Percentiles rank a stretch among this genome's conserved stretches.
These are phyloP conservation scores for Diadegma fenestrale DNA, from an alignment of 2,888 invertebrate species.

Conservation along the genomic window DNA sequence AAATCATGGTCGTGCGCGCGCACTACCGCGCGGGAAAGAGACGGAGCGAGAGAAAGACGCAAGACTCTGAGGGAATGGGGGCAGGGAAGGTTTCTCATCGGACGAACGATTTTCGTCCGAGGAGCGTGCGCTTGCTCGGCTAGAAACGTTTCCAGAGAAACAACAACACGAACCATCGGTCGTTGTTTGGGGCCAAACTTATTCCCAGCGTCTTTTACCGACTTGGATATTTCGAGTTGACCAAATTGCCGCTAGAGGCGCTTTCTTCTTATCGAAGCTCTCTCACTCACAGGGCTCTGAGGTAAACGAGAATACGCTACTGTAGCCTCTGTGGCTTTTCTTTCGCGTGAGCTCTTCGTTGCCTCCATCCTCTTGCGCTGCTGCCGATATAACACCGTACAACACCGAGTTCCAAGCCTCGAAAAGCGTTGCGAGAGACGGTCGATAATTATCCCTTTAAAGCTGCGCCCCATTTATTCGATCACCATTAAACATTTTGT, in stretches of 20 bases:
- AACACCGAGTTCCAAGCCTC: slow-evolving; percentile 35
- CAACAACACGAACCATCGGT: slow-evolving; percentile 18
- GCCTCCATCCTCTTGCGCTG: slow-evolving; percentile 51
- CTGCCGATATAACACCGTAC: slow-evolving; percentile 51
- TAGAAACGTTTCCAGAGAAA: slow-evolving; percentile 51
- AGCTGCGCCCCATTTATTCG: slow-evolving; percentile 18
- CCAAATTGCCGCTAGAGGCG: slow-evolving; percentile 45
- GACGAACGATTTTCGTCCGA: slow-evolving; percentile 32
- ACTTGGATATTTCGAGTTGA: slow-evolving; percentile 53
- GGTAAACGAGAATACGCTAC: slow-evolving; percentile 40
- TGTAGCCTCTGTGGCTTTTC: slow-evolving; percentile 23
- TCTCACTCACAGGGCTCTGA: slow-evolving; percentile 25
- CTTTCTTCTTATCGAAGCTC: slow-evolving; percentile 41
- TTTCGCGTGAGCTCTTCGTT: slow-evolving; percentile 35
- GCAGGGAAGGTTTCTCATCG: slow-evolving; percentile 24
- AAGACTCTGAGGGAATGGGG: neutral
- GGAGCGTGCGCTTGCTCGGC: slow-evolving; percentile 19
- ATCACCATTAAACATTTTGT: slow-evolving; percentile 3
- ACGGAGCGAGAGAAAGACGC: neutral
- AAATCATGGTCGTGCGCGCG: slow-evolving; percentile 37
- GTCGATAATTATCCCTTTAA: slow-evolving; percentile 60
- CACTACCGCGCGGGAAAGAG: slow-evolving; percentile 16
- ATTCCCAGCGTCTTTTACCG: slow-evolving; percentile 63
- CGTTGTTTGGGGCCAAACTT: slow-evolving; percentile 44
- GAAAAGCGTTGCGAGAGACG: slow-evolving; percentile 11